A percentile compares a stretch with the other conserved stretches of the same genome.
Conservation (phyloP, 2,113 vertebrate species). For the Lycaon pictus region DNA sequence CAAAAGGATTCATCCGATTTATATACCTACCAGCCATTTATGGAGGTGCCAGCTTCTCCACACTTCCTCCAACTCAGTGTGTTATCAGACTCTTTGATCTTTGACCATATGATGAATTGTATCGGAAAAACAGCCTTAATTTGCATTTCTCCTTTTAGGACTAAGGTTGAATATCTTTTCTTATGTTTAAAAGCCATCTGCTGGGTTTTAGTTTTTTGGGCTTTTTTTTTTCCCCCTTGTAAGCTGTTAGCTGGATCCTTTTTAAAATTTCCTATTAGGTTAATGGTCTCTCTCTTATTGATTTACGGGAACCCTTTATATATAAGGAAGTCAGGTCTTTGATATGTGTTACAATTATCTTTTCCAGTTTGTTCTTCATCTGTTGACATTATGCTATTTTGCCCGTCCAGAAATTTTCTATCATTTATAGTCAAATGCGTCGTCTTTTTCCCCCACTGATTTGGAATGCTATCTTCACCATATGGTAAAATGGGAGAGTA, state of each 20-base stretch:
- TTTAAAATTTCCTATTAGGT: neutral
- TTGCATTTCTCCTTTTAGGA: constrained; percentile 4
- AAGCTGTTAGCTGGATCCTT: neutral
- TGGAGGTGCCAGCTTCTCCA: neutral
- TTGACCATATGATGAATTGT: neutral
- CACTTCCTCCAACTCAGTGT: neutral
- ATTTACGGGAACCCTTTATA: constrained; percentile 48
- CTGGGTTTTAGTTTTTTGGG: neutral
- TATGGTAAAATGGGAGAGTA: neutral
- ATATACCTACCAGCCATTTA: neutral
- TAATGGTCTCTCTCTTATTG: constrained; percentile 51
- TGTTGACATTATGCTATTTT: constrained; percentile 48
- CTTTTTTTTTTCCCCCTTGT: neutral
- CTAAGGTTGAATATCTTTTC: constrained; percentile 2
- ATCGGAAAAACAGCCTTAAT: constrained; percentile 11
- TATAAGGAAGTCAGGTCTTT: constrained; percentile 18
- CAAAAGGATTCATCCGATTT: neutral
- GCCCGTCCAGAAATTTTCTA: constrained; percentile 33
- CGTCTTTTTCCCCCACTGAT: neutral
- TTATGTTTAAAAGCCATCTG: constrained; percentile 18
- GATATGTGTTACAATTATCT: neutral
- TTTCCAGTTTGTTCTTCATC: neutral
- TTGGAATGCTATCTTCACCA: neutral
- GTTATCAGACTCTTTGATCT: neutral
- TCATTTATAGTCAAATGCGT: neutral